Base-by-base conservation (phyloP, 1,140 invertebrate species). In the Theocolax elegans region DNA sequence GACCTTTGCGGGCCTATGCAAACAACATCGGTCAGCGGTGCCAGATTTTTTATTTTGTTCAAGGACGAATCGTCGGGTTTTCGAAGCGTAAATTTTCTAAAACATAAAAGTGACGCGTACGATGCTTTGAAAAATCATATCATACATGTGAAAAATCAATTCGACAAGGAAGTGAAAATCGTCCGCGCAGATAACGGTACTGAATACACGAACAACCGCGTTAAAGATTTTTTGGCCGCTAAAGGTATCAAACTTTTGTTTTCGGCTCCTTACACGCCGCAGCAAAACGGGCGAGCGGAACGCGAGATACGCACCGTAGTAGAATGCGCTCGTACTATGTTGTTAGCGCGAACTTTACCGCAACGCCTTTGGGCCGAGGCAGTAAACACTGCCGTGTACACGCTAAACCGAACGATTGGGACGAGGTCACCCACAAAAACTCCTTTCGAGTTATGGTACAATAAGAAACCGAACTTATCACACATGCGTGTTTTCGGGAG, bases 381-480 rank as follows among this genome's bases (percentile, higher is more conserved):
- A 8, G 49, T 53, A n/a, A 23, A 49, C 31, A 17, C 63, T 2
- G 49, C 46, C 0, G 17, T 15, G 1, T 65, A 64, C 27, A 40
- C 49, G 1, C 21, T 56, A 25, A 68, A 68, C 27, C 31, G 56
- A 6, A 60, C 54, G 12, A 35, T 54, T n/a, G 49, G 42, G 9
- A 35, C 46, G 23, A 15, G 44, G 9, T 49, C 48, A 13, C 79
- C 80, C 78, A 76, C 71, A 2, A 79, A 79, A 79, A 87, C 85
- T 74, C 78, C 82, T 38, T 73, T 74, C 73, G 79, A 86, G 76
- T 74, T 78, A 71, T 86, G 83, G 81, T 74, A 74, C 77, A 77
- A 77, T 65, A 74, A 71, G 68, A 85, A 81, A 77, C 85, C 86
- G 75, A 81, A 87, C 78, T 73, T 88, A n/a, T 56, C 27, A 12